Conservation (phyloP, 2,888 invertebrate genomes). For the Pycnomerus fuliginosus region DNA sequence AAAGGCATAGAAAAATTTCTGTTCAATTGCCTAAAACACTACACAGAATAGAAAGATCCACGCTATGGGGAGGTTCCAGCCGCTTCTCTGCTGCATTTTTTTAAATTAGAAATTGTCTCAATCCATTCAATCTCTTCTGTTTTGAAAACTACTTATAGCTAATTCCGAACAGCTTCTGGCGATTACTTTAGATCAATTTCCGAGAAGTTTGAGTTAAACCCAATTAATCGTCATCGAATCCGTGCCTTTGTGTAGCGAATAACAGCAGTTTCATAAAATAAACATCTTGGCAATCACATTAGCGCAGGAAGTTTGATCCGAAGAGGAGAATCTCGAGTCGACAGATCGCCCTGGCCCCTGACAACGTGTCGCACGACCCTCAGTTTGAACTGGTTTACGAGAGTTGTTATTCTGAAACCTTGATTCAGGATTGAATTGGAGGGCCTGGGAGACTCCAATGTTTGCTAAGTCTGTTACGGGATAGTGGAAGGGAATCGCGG, state of each 20-base stretch:
- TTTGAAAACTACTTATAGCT: too few species aligned
- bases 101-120: too few species aligned
- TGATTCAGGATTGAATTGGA: slow-evolving; percentile 28
- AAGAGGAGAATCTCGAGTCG: slow-evolving; percentile 3
- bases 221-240: slow-evolving; percentile 11
- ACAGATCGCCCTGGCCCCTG: slow-evolving; percentile 10
- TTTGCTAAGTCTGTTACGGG: slow-evolving; percentile 27
- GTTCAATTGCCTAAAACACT: too few species aligned
- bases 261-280: slow-evolving; percentile 15
- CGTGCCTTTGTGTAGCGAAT: not conserved
- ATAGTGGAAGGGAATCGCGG: slow-evolving; percentile 29
- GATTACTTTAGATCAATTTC: too few species aligned
- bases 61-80: too few species aligned
- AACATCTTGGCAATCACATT: slow-evolving; percentile 21
- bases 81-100: too few species aligned
- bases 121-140: too few species aligned
- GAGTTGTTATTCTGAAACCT: slow-evolving; percentile 26
- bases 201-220: too few species aligned
- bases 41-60: too few species aligned
- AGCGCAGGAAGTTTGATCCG: slow-evolving; percentile 1
- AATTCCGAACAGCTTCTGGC: too few species aligned
- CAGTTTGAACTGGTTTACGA: slow-evolving; percentile 23
- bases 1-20: too few species aligned
- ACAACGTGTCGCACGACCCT: slow-evolving; percentile 20
- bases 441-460: slow-evolving; percentile 23